Conservation (phyloP, 2,888 invertebrate genomes). For the Agonum fuliginosum region DNA sequence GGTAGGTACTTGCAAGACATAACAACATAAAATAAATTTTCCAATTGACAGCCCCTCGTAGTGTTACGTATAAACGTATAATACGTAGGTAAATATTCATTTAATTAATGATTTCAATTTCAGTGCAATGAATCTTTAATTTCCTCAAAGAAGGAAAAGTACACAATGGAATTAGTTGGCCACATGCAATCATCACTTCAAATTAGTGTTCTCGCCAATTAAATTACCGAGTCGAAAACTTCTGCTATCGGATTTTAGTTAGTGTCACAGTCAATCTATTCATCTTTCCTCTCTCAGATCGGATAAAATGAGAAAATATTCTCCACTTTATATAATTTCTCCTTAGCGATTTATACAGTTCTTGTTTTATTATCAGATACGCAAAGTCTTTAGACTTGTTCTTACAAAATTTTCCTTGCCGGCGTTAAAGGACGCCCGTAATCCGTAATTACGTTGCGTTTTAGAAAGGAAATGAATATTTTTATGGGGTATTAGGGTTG, state of each 20-base stretch:
- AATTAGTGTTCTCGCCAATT: constrained; percentile 21
- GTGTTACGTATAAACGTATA: too few relatives aligned
- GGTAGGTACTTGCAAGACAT: too few relatives aligned
- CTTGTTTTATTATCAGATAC: constrained; percentile 12
- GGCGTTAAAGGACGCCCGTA: background rate
- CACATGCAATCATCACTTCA: background rate
- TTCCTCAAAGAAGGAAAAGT: constrained; percentile 14
- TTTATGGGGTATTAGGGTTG: constrained; percentile 33
- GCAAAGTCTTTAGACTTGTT: background rate
- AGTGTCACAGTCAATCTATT: background rate
- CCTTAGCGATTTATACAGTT: background rate
- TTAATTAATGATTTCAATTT: constrained; percentile 17
- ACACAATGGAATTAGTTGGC: constrained; percentile 12
- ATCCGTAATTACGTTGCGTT: constrained; percentile 24
- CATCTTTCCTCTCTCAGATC: background rate
- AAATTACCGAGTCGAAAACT: constrained; percentile 26
- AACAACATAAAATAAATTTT: too few relatives aligned
- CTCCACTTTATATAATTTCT: constrained; percentile 9
- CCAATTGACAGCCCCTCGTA: too few relatives aligned
- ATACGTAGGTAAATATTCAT: constrained; percentile 8
- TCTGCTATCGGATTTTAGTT: background rate
- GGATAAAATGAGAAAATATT: constrained; percentile 18
- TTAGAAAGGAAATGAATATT: constrained; percentile 40
- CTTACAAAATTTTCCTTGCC: constrained; percentile 5
- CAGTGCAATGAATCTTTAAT: constrained; percentile 2